Conservation (phyloP, 2,113 vertebrate species). For the Heterocephalus glaber region DNA sequence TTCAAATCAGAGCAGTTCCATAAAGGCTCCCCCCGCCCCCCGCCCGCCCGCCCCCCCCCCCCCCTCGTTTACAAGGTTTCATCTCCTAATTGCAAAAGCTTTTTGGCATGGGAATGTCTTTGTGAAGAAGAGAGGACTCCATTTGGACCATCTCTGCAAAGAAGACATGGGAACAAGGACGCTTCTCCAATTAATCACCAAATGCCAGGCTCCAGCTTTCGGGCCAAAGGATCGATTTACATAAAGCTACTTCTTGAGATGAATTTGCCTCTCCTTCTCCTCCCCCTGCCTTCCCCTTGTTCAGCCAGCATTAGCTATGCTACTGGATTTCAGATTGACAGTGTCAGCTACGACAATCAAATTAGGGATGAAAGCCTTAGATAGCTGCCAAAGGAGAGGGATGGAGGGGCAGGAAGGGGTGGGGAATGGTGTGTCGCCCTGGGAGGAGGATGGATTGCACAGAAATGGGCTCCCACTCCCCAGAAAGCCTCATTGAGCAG, state of each 20-base stretch:
- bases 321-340: conserved; percentile 77
- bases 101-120: conserved; percentile 67
- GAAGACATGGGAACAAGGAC: conserved; percentile 73
- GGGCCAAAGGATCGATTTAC: conserved; percentile 78
- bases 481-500: neutral
- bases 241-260: conserved; percentile 81
- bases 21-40: no score
- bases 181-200: conserved; percentile 79
- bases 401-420: neutral
- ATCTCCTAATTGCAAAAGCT: conserved; percentile 79
- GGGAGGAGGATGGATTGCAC: neutral
- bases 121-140: conserved; percentile 61
- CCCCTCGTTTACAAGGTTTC: neutral
- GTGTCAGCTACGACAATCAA: conserved; percentile 78
- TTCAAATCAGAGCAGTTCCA: conserved; percentile 12
- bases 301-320: conserved; percentile 75
- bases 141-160: conserved; percentile 66
- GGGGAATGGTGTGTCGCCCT: neutral
- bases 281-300: conserved; percentile 27
- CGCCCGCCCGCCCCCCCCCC: neutral
- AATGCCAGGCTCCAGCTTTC: conserved; percentile 73
- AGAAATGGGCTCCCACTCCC: neutral
- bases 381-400: conserved; percentile 57
- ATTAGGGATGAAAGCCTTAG: conserved; percentile 75
- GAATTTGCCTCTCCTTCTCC: conserved; percentile 56